Evolutionary conservation across 2,888 invertebrate species (phyloP), one percentile per base, ranked within the genome.

Genomic region (Acleris sparsana): DNA sequence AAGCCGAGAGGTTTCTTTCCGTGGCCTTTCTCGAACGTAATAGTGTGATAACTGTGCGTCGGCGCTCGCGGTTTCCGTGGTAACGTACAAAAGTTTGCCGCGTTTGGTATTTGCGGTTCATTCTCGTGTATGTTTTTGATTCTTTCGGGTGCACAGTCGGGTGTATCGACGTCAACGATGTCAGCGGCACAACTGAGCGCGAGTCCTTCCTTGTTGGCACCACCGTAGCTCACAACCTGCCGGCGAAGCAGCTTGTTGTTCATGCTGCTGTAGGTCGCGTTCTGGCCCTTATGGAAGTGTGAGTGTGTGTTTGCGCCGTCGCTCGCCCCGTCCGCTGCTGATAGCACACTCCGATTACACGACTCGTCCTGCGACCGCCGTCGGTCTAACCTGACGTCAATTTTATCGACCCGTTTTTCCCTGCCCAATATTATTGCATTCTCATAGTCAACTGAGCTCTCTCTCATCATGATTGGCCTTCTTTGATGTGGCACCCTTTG

Each of bases 1-100:
- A 97, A 97, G n/a, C 97, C 97, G 43, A 97, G 93, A 0, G 96
- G 96, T 86, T 97, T 97, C 81, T 96, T 96, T 2, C 97, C 96
- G 9, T 94, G 94, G 1, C 97, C 97, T 80, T 97, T 97, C 80
- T 96, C 95, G 78, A 96, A 94, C 7, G 95, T 94, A 18, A 96
- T 94, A 0, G 96, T 96, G 72, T 95, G 94, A 75, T 95, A 95
- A 0, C 95, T 94, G 73, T 95, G 95, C 44, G 95, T 93, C 0
- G 95, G 94, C 25, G 94, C 95, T 70, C 95, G 91, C 7, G 96
- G 96, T 79, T 95, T 92, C 70, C 96, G 88, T 2, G 96, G 96
- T 61, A 96, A 85, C 5, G 96, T 96, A 82, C 96, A 96, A 80
- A 96, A 96, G 80, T 95, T 95, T 2, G 94, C 92, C 5, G 94